Percentiles rank a stretch among this genome's conserved stretches.
Conservation (phyloP, 2,797 vertebrate genomes). For the Anniella stebbinsi region DNA sequence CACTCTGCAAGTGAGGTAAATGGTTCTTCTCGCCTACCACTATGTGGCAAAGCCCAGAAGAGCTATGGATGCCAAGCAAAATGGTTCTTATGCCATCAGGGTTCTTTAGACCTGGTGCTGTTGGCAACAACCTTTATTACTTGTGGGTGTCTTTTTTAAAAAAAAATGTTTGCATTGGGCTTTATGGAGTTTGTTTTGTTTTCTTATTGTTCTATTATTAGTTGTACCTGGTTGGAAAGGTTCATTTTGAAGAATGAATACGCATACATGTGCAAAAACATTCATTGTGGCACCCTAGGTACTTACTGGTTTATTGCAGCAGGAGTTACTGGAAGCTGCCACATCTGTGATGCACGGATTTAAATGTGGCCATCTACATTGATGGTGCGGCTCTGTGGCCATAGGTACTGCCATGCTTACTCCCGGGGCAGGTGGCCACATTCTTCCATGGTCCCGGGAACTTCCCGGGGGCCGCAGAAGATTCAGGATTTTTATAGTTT, state of each 20-base stretch:
- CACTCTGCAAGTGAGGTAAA: background rate
- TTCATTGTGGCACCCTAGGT: background rate
- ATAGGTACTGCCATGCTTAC: no score
- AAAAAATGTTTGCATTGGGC: background rate
- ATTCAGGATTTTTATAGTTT: no score
- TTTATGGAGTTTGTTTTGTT: background rate
- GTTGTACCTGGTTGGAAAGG: background rate
- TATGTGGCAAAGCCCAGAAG: background rate
- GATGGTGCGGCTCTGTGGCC: no score
- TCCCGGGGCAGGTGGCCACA: no score
- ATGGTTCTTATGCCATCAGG: background rate
- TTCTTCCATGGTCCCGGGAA: no score
- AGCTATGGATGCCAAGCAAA: background rate
- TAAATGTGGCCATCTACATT: background rate
- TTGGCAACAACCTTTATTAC: background rate
- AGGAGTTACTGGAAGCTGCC: background rate
- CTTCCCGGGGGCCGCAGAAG: no score
- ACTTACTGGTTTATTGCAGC: background rate
- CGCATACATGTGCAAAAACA: background rate
- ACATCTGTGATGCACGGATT: background rate
- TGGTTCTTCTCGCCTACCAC: background rate
- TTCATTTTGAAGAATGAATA: background rate
- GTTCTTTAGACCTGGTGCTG: background rate
- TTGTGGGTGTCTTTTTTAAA: background rate
- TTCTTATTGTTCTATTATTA: background rate